Base-by-base conservation (phyloP, 2,113 vertebrate species). In the Labeo rohita region DNA sequence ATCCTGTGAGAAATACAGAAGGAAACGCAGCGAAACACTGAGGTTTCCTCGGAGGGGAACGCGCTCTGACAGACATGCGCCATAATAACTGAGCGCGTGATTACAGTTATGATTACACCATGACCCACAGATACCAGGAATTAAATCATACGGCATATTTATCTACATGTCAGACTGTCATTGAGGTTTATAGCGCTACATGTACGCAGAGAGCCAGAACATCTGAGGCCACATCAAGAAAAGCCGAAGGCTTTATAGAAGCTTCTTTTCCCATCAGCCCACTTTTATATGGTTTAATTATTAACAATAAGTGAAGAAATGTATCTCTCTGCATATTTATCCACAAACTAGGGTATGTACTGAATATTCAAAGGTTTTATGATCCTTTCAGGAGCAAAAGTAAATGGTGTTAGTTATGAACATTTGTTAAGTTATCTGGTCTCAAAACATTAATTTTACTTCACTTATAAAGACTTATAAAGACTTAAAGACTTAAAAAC, bases 51-150 rank as follows among this genome's bases (percentile, higher is more conserved):
- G 13, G 28, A 76, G 84, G 47, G 66, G 54, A 59, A 56, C 23
- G 47, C 8, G 54, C 8, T 21, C 84, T 77, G 61, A 47, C 54
- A 86, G 61, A 76, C 54, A 54, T 3, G 59, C 50, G 39, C 49
- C n/a, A 45, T 88, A 75, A 84, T 75, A 81, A 82, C 70, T 12
- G 39, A 13, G 79, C 39, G 43, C 45, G 80, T 82, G 80, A 83
- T 83, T 63, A 59, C 50, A 54, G 72, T 72, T 80, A 78, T 77
- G 70, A 81, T 88, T 61, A 68, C 28, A 56, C 45, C 18, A 77
- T 18, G 34, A 84, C 85, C 66, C 75, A 77, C 70, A 81, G 85
- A 84, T 80, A 86, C 54, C 47, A 86, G 45, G 21, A 39, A 86
- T 79, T 84, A 88, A 8, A 88, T 80, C 47, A 80, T 54, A 59